A percentile compares a stretch with the other conserved stretches of the same genome.
These are phyloP conservation scores for Crenichthys baileyi DNA, from an alignment of 2,797 vertebrate genomes.

Conservation along the genomic window DNA sequence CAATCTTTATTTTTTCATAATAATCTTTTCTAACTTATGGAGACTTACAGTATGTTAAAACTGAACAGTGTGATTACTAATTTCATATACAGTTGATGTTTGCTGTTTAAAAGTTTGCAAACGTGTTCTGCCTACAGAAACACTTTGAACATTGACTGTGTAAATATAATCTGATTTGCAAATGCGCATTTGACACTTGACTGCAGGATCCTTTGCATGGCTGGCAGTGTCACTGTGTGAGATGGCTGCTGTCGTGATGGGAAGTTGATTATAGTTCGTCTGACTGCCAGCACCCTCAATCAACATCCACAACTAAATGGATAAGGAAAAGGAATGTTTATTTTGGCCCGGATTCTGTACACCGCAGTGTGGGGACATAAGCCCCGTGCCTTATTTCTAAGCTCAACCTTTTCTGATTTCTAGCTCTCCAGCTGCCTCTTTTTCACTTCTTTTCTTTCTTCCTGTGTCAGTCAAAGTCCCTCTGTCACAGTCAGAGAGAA, in stretches of 20 bases:
- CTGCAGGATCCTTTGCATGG: slow-evolving; percentile 58
- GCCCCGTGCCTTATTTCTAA: slow-evolving; percentile 63
- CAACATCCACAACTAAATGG: slow-evolving; percentile 69
- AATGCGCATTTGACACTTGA: slow-evolving; percentile 74
- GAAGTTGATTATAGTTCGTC: slow-evolving; percentile 78
- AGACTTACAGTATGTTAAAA: slow-evolving; percentile 3
- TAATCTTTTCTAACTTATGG: neutral
- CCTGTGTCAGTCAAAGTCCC: slow-evolving; percentile 47
- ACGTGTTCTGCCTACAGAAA: slow-evolving; percentile 58
- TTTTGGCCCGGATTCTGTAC: slow-evolving; percentile 63
- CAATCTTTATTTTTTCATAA: neutral
- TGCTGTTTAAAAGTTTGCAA: slow-evolving; percentile 63
- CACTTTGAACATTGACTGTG: slow-evolving; percentile 55
- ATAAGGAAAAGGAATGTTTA: slow-evolving; percentile 62
- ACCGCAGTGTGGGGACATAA: slow-evolving; percentile 61
- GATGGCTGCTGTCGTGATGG: slow-evolving; percentile 74
- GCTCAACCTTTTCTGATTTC: slow-evolving; percentile 50
- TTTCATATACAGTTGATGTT: slow-evolving; percentile 54
- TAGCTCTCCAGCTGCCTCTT: slow-evolving; percentile 30
- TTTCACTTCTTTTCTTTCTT: slow-evolving; percentile 54
- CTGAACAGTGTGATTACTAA: slow-evolving; percentile 52
- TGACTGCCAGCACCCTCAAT: slow-evolving; percentile 71
- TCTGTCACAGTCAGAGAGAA: slow-evolving; percentile 57
- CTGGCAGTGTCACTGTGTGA: slow-evolving; percentile 66
- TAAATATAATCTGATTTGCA: slow-evolving; percentile 72